These are phyloP conservation scores for Platycheirus albimanus DNA, from an alignment of 2,888 invertebrate species.

Conservation along the genomic window DNA sequence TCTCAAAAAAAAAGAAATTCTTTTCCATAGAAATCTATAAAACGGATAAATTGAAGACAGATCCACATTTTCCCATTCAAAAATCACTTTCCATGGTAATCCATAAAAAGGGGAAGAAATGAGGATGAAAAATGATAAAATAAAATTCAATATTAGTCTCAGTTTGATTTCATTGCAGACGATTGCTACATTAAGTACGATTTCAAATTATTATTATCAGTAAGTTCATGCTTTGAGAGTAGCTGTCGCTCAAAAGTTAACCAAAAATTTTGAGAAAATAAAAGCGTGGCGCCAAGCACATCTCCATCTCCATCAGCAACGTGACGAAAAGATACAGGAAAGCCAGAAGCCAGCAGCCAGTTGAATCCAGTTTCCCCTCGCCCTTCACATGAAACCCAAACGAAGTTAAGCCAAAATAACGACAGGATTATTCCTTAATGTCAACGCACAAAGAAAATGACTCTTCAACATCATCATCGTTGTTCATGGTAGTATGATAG, in stretches of 20 bases:
- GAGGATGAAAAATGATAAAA: conserved; percentile 5
- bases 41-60: too few species aligned
- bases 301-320: too few species aligned
- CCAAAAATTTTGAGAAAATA: too few species aligned
- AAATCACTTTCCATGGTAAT: conserved; percentile 44
- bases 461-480: conserved; percentile 35
- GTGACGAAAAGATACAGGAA: conserved; percentile 1
- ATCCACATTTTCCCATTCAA: too few species aligned
- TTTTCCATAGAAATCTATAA: too few species aligned
- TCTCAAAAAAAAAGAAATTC: too few species aligned
- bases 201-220: not conserved
- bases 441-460: conserved; percentile 53
- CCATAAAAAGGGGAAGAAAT: conserved; percentile 35
- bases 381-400: conserved; percentile 23
- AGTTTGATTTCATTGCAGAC: not conserved
- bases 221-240: too few species aligned
- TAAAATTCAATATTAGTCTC: conserved; percentile 9
- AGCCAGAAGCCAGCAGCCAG: too few species aligned
- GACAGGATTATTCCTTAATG: conserved; percentile 62
- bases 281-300: not conserved
- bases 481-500: conserved; percentile 4
- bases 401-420: conserved; percentile 57
- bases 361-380: too few species aligned
- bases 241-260: too few species aligned
- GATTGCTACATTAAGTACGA: not conserved